Conservation (phyloP, 2,797 vertebrate species). For the Arrhamphus sclerolepis region DNA sequence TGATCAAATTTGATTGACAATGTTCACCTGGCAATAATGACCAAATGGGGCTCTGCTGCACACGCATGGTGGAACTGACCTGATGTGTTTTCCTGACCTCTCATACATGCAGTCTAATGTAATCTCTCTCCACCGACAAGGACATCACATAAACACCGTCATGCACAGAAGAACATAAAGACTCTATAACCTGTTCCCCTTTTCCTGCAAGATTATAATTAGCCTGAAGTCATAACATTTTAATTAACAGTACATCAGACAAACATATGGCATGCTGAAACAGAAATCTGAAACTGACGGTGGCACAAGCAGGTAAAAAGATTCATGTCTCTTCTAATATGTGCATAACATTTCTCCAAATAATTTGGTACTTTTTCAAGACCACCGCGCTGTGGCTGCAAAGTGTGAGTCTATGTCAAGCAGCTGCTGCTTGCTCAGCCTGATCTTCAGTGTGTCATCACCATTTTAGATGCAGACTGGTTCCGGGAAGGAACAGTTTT, state of each 20-base stretch:
- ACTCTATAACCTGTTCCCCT: too few relatives aligned
- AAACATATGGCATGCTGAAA: too few relatives aligned
- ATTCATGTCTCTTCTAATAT: not conserved
- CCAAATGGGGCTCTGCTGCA: not conserved
- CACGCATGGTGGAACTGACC: conserved; percentile 1
- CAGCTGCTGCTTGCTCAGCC: conserved; percentile 13
- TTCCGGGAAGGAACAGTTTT: conserved; percentile 35
- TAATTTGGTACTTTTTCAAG: conserved; percentile 1
- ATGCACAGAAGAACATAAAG: too few relatives aligned
- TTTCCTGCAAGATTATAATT: too few relatives aligned
- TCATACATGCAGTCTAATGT: not conserved
- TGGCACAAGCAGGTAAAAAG: not conserved
- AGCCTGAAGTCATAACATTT: too few relatives aligned
- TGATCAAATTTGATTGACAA: too few relatives aligned
- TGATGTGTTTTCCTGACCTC: not conserved
- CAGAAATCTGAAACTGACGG: too few relatives aligned
- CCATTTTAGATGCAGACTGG: not conserved
- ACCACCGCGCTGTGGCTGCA: not conserved
- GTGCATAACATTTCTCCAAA: conserved; percentile 15
- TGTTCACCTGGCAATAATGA: too few relatives aligned
- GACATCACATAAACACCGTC: not conserved
- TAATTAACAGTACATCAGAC: too few relatives aligned
- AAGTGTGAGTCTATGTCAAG: conserved; percentile 12
- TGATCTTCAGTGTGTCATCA: too few relatives aligned
- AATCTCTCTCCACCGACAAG: not conserved